Evolutionary conservation across 2,113 vertebrate species (phyloP).

Genomic region (Microcebus tavaratra): DNA sequence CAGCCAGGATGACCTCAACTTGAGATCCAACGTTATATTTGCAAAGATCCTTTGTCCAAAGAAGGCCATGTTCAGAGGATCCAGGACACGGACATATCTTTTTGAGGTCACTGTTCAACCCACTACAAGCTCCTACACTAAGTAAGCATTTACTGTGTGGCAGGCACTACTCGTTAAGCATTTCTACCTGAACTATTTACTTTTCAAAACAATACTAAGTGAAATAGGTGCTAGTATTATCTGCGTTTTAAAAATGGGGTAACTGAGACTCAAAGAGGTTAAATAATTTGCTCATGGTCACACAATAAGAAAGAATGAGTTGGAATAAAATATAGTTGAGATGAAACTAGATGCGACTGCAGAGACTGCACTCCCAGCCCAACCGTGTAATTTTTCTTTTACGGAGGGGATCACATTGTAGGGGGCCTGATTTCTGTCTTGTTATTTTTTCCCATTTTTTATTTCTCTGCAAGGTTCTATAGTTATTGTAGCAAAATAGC

Average conservation of each 20-base stretch:
- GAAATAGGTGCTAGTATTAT: background rate
- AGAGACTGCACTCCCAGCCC: background rate
- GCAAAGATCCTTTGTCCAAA: background rate
- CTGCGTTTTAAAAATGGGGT: background rate
- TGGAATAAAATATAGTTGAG: background rate
- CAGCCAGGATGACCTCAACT: background rate
- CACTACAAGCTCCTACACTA: background rate
- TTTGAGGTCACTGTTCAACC: background rate
- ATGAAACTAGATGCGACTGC: background rate
- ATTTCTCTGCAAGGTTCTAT: background rate
- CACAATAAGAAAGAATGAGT: background rate
- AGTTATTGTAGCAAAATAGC: background rate
- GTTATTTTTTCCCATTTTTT: background rate
- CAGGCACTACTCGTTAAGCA: background rate
- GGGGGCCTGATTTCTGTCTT: background rate
- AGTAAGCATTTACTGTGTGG: background rate
- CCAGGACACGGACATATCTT: background rate
- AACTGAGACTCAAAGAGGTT: background rate
- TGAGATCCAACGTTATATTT: background rate
- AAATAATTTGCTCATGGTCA: background rate
- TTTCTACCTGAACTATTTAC: background rate
- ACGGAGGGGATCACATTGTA: background rate
- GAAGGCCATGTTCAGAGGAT: background rate
- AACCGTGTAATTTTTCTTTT: background rate
- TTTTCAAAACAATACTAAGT: background rate